Conservation (phyloP, 2,113 vertebrate species). For the Cygnus buccinator region DNA sequence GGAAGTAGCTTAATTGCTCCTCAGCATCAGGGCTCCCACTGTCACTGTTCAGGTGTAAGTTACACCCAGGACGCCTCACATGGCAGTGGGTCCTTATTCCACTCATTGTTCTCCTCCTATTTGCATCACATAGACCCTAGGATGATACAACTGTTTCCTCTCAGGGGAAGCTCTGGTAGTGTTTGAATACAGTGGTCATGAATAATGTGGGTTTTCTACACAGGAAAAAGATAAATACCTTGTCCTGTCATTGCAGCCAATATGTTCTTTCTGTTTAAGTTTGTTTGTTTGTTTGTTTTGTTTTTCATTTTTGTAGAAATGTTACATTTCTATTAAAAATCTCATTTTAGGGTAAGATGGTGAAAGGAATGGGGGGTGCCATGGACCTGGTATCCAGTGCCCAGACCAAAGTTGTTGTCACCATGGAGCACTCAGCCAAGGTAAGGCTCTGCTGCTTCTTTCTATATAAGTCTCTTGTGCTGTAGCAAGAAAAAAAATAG, state of each 20-base stretch:
- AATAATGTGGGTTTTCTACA: neutral
- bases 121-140: neutral
- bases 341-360: slow-evolving; percentile 92
- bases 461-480: neutral
- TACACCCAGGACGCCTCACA: neutral
- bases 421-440: slow-evolving; percentile 98
- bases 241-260: neutral
- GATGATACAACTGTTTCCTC: neutral
- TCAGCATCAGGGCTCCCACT: neutral
- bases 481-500: neutral
- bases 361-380: slow-evolving; percentile 98
- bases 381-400: slow-evolving; percentile 97
- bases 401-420: slow-evolving; percentile 96
- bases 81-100: neutral
- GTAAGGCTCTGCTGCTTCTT: slow-evolving; percentile 60
- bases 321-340: neutral
- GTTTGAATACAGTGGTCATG: neutral
- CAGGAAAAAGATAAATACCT: neutral
- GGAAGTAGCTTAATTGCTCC: neutral
- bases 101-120: neutral
- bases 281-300: neutral
- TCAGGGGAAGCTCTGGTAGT: neutral
- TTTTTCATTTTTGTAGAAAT: neutral
- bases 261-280: neutral
- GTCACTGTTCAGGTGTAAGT: neutral